Evolutionary conservation across 2,888 invertebrate genomes (phyloP), one percentile per base, ranked within the genome.

Genomic region (Abrostola tripartita): DNA sequence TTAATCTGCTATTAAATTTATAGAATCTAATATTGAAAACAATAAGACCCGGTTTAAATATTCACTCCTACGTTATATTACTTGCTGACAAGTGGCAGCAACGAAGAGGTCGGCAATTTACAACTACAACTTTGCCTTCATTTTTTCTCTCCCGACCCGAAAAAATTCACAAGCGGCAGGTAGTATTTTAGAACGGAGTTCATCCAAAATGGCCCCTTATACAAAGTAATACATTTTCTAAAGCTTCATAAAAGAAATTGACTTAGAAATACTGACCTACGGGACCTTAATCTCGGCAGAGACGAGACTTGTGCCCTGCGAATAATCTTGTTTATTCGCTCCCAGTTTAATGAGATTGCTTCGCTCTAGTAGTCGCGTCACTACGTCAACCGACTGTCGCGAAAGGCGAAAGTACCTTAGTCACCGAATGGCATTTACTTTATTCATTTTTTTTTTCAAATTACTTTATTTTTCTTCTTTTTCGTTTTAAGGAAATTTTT

Each of bases 251-350:
- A 82, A 81, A 75, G 71, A 79, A 78, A 84, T 81, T 84, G 84
- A 83, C 81, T 83, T 75, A 78, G 83, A 79, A 82, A 79, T 77
- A 78, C 71, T 77, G 74, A 79, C 76, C 73, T 71, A 75, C 74
- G 71, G 64, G 65, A 68, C 68, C 81, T 78, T 82, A 84, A 85
- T 84, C 82, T 82, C 58, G 71, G 68, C 62, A 42, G 63, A 74
- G 64, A 65, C 63, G 69, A 70, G 78, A 75, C 78, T 79, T 74
- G 81, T 76, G 72, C 76, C 71, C 64, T 67, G 66, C 68, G 68
- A 82, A 82, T 85, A 85, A 83, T 84, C 83, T 83, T 83, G 82
- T 87, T 88, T 86, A 85, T 86, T 83, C 74, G 70, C 71, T 79
- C 63, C 71, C 75, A 73, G 76, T 83, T 82, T 85, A 84, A 86